Percentiles rank a stretch among this genome's conserved stretches.
These are phyloP conservation scores for Symphodus melops DNA, from an alignment of 2,113 vertebrate genomes.

Conservation along the genomic window DNA sequence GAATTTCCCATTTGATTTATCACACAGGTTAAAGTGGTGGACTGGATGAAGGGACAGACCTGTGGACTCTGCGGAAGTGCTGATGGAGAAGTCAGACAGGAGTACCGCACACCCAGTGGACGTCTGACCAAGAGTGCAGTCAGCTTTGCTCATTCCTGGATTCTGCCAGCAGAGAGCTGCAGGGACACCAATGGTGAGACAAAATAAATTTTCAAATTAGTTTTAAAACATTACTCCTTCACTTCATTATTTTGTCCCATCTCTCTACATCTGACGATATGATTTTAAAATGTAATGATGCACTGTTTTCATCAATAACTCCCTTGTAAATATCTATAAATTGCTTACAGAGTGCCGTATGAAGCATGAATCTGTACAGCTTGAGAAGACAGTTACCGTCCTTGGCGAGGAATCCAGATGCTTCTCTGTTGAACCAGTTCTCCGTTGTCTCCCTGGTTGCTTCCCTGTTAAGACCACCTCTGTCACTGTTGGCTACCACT, in stretches of 20 bases:
- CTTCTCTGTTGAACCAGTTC: conserved; percentile 82
- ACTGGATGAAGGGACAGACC: conserved; percentile 87
- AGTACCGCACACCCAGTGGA: conserved; percentile 81
- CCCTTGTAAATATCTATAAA: not conserved
- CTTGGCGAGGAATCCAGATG: conserved; percentile 77
- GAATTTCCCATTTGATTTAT: conserved; percentile 6
- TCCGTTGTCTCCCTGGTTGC: conserved; percentile 81
- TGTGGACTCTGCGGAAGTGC: conserved; percentile 87
- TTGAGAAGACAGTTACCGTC: conserved; percentile 69
- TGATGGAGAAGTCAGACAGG: conserved; percentile 82
- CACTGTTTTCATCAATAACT: not conserved
- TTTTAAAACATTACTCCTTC: not conserved
- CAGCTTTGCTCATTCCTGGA: conserved; percentile 86
- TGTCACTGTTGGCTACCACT: conserved; percentile 81
- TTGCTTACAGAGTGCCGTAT: conserved; percentile 79
- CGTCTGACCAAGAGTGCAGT: conserved; percentile 72
- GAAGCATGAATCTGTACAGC: conserved; percentile 74
- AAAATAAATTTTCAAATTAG: not conserved
- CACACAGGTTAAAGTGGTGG: conserved; percentile 80
- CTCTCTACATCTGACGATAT: too few relatives aligned
- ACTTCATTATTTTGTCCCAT: too few relatives aligned
- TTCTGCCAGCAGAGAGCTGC: conserved; percentile 81
- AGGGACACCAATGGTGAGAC: conserved; percentile 60
- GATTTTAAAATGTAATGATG: not conserved
- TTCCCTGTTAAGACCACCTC: conserved; percentile 57